Conservation (phyloP, 2,797 vertebrate species). For the Psittacula echo region DNA sequence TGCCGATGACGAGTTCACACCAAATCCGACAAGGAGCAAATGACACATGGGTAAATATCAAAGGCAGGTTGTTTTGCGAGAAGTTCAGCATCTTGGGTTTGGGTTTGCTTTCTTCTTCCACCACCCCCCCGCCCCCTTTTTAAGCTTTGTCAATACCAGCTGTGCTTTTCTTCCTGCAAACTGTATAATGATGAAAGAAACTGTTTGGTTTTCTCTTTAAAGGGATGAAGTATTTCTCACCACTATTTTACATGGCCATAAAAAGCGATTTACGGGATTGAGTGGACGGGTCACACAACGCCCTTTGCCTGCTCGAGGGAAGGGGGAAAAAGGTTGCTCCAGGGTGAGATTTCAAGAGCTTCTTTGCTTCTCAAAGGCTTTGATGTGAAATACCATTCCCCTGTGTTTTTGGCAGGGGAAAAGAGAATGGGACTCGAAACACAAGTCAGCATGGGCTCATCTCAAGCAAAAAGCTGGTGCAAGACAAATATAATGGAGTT, state of each 20-base stretch:
- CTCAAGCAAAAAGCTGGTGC: neutral
- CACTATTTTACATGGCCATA: constrained; percentile 64
- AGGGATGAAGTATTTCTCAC: constrained; percentile 70
- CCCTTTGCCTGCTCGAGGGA: constrained; percentile 13
- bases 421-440: constrained; percentile 50
- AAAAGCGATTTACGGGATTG: constrained; percentile 66
- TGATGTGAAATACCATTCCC: constrained; percentile 4
- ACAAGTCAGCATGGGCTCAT: constrained; percentile 50
- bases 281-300: constrained; percentile 31
- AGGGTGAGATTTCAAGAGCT: constrained; percentile 29
- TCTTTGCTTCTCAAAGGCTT: constrained; percentile 15
- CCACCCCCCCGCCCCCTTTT: neutral
- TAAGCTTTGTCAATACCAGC: constrained; percentile 67
- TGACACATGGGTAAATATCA: constrained; percentile 69
- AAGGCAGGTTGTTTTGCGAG: constrained; percentile 54
- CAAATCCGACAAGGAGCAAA: constrained; percentile 61
- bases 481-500: constrained; percentile 64
- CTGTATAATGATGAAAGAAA: constrained; percentile 58
- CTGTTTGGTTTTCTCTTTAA: constrained; percentile 72
- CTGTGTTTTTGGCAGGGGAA: neutral
- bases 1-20: neutral
- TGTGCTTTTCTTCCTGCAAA: constrained; percentile 62
- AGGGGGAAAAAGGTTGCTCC: neutral
- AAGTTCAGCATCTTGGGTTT: constrained; percentile 42
- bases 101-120: neutral